phyloP scores from a whole-genome alignment of 64 coral and sea anemone species.

The Actinia equina region DNA sequence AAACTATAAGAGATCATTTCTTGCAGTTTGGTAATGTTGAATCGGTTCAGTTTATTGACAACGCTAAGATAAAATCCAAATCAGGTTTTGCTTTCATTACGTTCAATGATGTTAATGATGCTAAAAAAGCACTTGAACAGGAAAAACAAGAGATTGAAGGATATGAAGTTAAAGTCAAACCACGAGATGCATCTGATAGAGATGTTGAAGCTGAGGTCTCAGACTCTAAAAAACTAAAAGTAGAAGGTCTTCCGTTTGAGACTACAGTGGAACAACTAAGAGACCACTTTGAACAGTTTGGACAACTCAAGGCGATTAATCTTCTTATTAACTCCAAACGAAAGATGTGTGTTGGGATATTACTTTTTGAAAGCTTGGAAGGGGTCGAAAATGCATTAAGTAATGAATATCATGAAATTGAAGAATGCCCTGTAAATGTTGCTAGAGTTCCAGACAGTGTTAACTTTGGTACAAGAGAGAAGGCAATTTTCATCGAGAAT shows the following conservation, averaged over 20 bases:
- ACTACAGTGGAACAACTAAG: constrained; percentile 22
- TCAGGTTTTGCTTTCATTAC: constrained; percentile 28
- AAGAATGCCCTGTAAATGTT: not conserved
- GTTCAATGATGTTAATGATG: not conserved
- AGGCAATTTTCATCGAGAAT: constrained; percentile 8
- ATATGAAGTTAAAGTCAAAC: not conserved
- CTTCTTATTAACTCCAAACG: constrained; percentile 16
- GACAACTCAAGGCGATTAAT: constrained; percentile 12
- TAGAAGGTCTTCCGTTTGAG: constrained; percentile 11
- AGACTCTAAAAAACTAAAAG: constrained; percentile 8
- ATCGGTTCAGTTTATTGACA: constrained; percentile 21
- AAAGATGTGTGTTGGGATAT: constrained; percentile 20
- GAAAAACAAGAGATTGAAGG: constrained; percentile 13
- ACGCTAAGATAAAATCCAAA: not conserved
- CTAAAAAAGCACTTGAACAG: not conserved
- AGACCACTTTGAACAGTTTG: constrained; percentile 12
- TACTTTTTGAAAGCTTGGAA: constrained; percentile 2
- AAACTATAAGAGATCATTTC: constrained; percentile 3
- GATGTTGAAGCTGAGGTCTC: not conserved
- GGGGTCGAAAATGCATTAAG: not conserved
- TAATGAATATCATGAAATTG: not conserved
- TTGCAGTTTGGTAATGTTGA: constrained; percentile 3
- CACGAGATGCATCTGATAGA: not conserved
- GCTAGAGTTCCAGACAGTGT: not conserved
- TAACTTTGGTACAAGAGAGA: constrained; percentile 16